A percentile compares a stretch with the other conserved stretches of the same genome.
phyloP scores from a whole-genome alignment of 23 tunicate genomes.

The Ciona savignyi region DNA sequence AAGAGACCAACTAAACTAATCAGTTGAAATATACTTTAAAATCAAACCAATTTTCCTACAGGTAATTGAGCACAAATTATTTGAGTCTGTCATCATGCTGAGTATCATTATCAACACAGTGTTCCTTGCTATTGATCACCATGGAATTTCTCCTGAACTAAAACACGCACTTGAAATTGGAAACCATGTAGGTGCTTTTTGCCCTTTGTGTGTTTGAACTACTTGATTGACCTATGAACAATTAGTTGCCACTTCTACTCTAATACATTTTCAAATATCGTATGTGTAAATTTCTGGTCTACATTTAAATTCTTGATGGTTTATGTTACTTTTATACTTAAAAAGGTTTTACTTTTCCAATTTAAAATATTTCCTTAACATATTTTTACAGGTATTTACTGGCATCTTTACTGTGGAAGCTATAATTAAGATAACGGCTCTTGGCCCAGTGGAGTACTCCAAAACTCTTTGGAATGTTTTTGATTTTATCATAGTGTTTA shows the following conservation, averaged over 20 bases:
- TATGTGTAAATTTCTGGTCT: neutral
- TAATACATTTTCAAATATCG: no score
- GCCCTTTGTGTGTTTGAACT: no score
- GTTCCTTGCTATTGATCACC: conserved; percentile 79
- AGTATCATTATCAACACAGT: conserved; percentile 73
- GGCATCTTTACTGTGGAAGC: conserved; percentile 74
- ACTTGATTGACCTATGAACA: no score
- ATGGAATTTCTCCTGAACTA: conserved; percentile 42
- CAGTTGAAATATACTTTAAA: no score
- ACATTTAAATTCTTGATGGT: no score
- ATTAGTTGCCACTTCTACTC: no score
- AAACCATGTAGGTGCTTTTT: conserved; percentile 36
- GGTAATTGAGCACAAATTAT: conserved; percentile 50
- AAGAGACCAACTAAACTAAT: no score
- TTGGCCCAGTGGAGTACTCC: conserved; percentile 48
- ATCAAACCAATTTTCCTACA: no score
- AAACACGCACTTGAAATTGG: conserved; percentile 40
- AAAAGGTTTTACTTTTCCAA: neutral
- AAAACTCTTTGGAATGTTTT: conserved; percentile 83
- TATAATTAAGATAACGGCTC: conserved; percentile 45
- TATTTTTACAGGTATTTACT: conserved; percentile 57
- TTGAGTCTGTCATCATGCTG: conserved; percentile 62
- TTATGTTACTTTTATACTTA: no score
- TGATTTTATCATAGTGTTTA: conserved; percentile 82
- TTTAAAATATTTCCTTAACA: neutral